phyloP scores from a whole-genome alignment of 1,140 invertebrate species.

The Glomeris maerens region DNA sequence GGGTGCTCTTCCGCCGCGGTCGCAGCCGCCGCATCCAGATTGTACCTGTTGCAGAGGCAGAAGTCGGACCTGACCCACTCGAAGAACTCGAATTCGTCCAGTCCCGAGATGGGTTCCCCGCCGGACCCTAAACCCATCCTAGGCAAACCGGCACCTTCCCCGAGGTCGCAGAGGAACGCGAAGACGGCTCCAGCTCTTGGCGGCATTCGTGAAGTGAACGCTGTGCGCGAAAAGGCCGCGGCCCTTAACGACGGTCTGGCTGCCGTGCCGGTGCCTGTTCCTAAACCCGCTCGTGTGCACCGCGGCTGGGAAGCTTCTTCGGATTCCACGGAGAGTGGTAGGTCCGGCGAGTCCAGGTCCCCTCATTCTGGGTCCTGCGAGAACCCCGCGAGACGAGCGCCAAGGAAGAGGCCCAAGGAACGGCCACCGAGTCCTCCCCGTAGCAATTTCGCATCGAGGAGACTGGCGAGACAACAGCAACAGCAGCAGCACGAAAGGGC shows the following conservation, averaged over 20 bases:
- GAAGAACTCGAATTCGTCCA: slow-evolving; percentile 6
- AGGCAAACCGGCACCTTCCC: not conserved
- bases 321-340: slow-evolving; percentile 40
- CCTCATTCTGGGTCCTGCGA: slow-evolving; percentile 10
- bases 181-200: not conserved
- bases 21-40: not conserved
- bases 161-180: not conserved
- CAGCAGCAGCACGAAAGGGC: not conserved
- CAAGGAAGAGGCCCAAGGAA: slow-evolving; percentile 15
- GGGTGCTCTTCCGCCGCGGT: slow-evolving; percentile 22
- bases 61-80: slow-evolving; percentile 31
- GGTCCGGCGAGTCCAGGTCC: slow-evolving; percentile 26
- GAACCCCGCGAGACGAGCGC: slow-evolving; percentile 8
- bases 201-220: not conserved
- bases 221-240: not conserved
- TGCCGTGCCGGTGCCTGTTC: not conserved
- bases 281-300: not conserved
- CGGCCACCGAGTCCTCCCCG: slow-evolving; percentile 20
- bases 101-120: slow-evolving; percentile 4
- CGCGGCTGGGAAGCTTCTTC: slow-evolving; percentile 38
- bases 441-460: not conserved
- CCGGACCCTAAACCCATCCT: slow-evolving; percentile 1
- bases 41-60: slow-evolving; percentile 25
- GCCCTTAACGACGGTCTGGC: not conserved
- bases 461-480: not conserved